Evolutionary conservation across 2,797 vertebrate species (phyloP), one percentile per base, ranked within the genome.

Genomic region (Neosilurus mollespiculum): DNA sequence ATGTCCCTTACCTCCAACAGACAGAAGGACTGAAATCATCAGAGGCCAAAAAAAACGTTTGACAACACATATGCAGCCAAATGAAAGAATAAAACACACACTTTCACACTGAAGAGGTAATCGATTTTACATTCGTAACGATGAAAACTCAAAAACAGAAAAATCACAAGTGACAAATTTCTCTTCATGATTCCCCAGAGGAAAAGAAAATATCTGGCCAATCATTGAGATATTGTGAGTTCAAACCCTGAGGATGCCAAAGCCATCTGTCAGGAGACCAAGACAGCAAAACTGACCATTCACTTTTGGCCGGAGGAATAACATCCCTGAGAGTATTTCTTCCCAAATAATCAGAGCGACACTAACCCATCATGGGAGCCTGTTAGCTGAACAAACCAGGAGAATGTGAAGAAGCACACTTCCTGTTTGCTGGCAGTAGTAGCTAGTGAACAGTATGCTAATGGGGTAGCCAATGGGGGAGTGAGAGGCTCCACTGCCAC

Each of bases 241-340:
- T 64, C 58, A 77, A 61, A 61, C 37, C 56, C 56, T 8, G 11
- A 49, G 8, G 37, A 62, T 49, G 59, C 76, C 59, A 26, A n/a
- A 26, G n/a, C 59, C 59, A 26, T 78, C 37, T 51, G 76, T 51
- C 76, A 64, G 59, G 76, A 51, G 37, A 78, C 59, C 56, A n/a
- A 61, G 22, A 61, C 30, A 76, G 73, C 30, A 64, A 78, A 78
- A 64, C 1, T 26, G 43, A 37, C 59, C 2, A 0, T 64, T 59
- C 4, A 24, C 37, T 78, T 12, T 51, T 9, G 9, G 37, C 64
- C 22, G 22, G 43, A 51, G 59, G 9, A 53, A 64, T 78, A 43
- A n/a, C n/a, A 26, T 26, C 5, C 22, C 2, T 43, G 37, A 43
- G 37, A 43, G 37, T 24, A n/a, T 26, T 9, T 24, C n/a, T 51